Base-by-base conservation (phyloP, 2,888 invertebrate genomes). In the Drosophila ustulata region DNA sequence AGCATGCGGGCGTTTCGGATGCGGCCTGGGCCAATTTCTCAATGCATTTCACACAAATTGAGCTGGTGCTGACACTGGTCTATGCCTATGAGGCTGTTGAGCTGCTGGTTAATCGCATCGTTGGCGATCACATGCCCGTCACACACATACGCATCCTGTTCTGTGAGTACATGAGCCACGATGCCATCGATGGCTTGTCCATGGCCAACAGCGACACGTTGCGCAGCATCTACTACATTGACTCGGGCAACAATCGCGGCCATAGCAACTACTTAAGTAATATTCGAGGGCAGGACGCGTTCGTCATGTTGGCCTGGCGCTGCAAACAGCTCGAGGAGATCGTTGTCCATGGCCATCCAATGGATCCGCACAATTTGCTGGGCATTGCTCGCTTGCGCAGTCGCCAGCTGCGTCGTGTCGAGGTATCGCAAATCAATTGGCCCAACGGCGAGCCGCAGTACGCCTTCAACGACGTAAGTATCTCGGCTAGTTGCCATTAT, bases 131-230 rank as follows among this genome's bases (percentile, higher is more conserved):
- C 63, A 95, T 96, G 95, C 96, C 96, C 18, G 93, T 96, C 25
- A 94, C 95, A 25, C 95, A 96, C 91, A 93, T 96, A 55, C 94
- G 95, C 88, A 95, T 95, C 61, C 94, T 96, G 78, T 96, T 96
- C 92, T 96, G 96, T 91, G 95, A 95, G 91, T 93, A 93, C 90
- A 92, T 92, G 88, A 92, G 92, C 78, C 83, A 90, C 26, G 90
- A 90, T 41, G 92, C 92, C 11, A 83, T 92, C 50, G 91, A 92
- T 64, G 91, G 92, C 88, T 84, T 92, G 85, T 92, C 92, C 1
- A 66, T 90, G 52, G 88, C 91, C 52, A 91, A 91, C 62, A 89
- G 87, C 69, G 82, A 88, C 46, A 92, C 92, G 2, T 64, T 92
- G 30, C 91, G 90, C 46, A 92, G 92, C 80, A 89, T 92, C 79